Percentiles rank a stretch among this genome's conserved stretches.
These are phyloP conservation scores for Cisticola juncidis DNA, from an alignment of 2,113 vertebrate genomes.

Conservation along the genomic window DNA sequence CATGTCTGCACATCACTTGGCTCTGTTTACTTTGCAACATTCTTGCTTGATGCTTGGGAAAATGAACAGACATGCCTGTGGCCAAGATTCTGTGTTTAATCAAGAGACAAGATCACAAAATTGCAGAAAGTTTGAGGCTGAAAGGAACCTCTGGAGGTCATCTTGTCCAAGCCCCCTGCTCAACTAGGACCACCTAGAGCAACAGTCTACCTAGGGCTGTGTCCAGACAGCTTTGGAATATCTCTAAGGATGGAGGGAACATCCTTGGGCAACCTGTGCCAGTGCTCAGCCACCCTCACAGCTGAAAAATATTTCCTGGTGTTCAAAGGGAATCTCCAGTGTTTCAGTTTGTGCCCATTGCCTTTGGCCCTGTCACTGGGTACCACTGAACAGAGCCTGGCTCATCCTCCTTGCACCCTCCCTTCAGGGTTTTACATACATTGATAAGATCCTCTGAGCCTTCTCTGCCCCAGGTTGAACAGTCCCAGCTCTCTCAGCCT, in stretches of 20 bases:
- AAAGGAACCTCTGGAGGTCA: not conserved
- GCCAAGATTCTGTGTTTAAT: not conserved
- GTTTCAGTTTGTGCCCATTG: not conserved
- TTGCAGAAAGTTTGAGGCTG: not conserved
- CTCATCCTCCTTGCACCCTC: not conserved
- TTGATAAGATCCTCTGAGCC: not conserved
- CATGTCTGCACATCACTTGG: not conserved
- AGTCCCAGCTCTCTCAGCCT: not conserved
- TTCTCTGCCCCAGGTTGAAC: not conserved
- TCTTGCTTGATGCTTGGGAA: not conserved
- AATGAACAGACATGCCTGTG: not conserved
- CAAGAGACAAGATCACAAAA: not conserved
- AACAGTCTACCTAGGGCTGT: not conserved
- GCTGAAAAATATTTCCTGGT: not conserved
- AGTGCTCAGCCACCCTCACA: not conserved
- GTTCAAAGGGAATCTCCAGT: not conserved
- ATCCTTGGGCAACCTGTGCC: not conserved
- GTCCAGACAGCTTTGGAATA: not conserved
- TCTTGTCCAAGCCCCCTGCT: not conserved
- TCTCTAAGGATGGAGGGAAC: not conserved
- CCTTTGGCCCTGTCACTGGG: not conserved
- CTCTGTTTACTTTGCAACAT: not conserved
- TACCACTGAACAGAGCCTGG: not conserved
- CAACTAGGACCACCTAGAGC: not conserved
- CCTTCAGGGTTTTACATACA: not conserved